These are phyloP conservation scores for Willowsia nigromaculata DNA, from an alignment of 2,888 invertebrate genomes.

Conservation along the genomic window DNA sequence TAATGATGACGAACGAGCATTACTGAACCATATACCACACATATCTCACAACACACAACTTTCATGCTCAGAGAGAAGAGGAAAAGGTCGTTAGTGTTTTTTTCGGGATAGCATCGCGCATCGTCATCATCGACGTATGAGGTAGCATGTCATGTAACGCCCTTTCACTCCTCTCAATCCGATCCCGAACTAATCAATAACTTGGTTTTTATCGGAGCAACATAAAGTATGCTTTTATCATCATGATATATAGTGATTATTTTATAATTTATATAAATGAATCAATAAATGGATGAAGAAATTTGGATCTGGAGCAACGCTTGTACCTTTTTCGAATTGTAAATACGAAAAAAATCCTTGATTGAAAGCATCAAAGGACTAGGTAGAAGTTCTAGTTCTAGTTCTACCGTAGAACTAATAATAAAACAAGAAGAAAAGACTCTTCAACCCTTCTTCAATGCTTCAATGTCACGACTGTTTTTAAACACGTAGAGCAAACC, in stretches of 20 bases:
- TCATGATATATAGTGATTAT: slow-evolving; percentile 28
- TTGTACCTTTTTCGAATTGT: neutral
- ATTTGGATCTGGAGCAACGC: neutral
- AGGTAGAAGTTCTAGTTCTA: too few species aligned
- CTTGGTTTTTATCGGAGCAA: slow-evolving; percentile 34
- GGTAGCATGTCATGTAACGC: slow-evolving; percentile 44
- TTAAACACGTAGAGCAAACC: neutral
- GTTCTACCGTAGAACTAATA: neutral
- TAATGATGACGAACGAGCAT: neutral
- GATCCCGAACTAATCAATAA: slow-evolving; percentile 64
- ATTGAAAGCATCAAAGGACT: neutral
- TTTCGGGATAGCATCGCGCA: neutral
- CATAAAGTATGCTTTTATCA: neutral
- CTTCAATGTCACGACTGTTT: neutral
- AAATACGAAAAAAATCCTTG: neutral
- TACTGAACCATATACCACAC: slow-evolving; percentile 60
- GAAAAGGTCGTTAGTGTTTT: neutral
- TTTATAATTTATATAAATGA: slow-evolving; percentile 57
- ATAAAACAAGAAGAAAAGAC: neutral
- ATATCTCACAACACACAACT: slow-evolving; percentile 6
- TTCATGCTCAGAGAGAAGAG: neutral
- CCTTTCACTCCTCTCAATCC: slow-evolving; percentile 47
- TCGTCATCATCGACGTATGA: slow-evolving; percentile 11
- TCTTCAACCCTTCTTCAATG: slow-evolving; percentile 59
- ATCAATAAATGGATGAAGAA: slow-evolving; percentile 13